phyloP scores from a whole-genome alignment of 2,888 invertebrate genomes.

The Chaetogeoica ovagalla region DNA sequence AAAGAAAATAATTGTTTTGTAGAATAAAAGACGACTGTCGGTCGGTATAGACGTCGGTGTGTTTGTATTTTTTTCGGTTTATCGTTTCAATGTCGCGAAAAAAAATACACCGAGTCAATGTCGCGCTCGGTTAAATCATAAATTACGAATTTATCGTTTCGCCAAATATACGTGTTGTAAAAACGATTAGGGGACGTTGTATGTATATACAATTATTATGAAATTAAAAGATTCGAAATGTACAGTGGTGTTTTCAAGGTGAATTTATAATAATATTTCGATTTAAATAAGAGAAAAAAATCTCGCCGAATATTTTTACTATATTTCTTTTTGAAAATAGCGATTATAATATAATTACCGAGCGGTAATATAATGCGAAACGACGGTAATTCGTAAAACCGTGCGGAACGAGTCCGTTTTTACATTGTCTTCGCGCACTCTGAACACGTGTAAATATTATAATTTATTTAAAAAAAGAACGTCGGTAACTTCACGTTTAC shows the following conservation, averaged over 20 bases:
- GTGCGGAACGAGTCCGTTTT: too few species aligned
- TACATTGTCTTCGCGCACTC: too few species aligned
- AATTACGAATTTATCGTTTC: constrained; percentile 18
- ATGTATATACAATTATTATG: too few species aligned
- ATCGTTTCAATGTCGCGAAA: neutral
- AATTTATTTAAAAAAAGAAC: too few species aligned
- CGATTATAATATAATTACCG: too few species aligned
- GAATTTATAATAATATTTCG: neutral
- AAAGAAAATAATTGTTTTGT: neutral
- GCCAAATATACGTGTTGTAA: neutral
- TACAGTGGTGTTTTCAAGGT: constrained; percentile 2
- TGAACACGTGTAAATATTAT: too few species aligned
- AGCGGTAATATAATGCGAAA: neutral
- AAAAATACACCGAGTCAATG: neutral
- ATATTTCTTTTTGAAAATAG: neutral
- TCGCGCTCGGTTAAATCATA: constrained; percentile 2
- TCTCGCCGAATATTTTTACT: neutral
- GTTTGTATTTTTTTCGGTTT: neutral
- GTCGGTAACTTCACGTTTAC: neutral
- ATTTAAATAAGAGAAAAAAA: constrained; percentile 7
- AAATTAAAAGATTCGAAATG: neutral
- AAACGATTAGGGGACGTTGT: too few species aligned
- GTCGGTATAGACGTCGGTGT: neutral
- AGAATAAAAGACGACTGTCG: constrained; percentile 2
- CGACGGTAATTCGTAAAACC: too few species aligned